Evolutionary conservation across 2,113 vertebrate species (phyloP), one percentile per base, ranked within the genome.

Genomic region (Centrocercus urophasianus): DNA sequence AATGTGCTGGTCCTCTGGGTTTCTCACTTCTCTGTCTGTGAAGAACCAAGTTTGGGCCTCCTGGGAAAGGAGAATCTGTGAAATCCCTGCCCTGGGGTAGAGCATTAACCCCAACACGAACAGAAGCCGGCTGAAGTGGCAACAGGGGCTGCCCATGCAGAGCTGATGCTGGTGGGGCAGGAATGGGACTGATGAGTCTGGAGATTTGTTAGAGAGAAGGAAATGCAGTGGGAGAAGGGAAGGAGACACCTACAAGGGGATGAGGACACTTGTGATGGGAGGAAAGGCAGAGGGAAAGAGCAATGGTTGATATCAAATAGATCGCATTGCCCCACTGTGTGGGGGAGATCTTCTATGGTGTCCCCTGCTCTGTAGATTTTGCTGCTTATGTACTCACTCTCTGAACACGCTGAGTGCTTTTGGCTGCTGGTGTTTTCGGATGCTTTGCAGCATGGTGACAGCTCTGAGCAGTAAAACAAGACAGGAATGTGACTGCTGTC

Each of bases 401-500:
- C 61, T 76, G 59, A 73, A 4, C 56, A 66, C 4, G 71, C 67
- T 0, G 6, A 76, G 28, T 70, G 56, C 43, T 74, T 80, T 52
- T 86, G 91, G 47, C 88, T 88, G 61, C 88, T 48, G 1, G 60
- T 69, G 40, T 70, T 96, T 86, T 88, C 59, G 11, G 64, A 65
- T 7, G 17, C 52, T 69, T 85, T 81, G n/a, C 4, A 83, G 67
- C 60, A 77, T 75, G 47, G 32, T 86, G 89, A 77, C 75, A 86
- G 88, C 83, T 69, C 65, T 45, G 73, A 86, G 61, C 47, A 40
- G 52, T 50, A 40, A 65, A 91, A 59, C 40, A 48, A 81, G 83
- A 57, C 88, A 75, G 88, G 88, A 94, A 65, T 90, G 73, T 88
- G 92, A 88, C 59, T 79, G 52, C 63, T 73, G 65, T 91, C 88